Evolutionary conservation across 2,113 vertebrate species (phyloP), one percentile per base, ranked within the genome.

Genomic region (Formicarius rufipectus): DNA sequence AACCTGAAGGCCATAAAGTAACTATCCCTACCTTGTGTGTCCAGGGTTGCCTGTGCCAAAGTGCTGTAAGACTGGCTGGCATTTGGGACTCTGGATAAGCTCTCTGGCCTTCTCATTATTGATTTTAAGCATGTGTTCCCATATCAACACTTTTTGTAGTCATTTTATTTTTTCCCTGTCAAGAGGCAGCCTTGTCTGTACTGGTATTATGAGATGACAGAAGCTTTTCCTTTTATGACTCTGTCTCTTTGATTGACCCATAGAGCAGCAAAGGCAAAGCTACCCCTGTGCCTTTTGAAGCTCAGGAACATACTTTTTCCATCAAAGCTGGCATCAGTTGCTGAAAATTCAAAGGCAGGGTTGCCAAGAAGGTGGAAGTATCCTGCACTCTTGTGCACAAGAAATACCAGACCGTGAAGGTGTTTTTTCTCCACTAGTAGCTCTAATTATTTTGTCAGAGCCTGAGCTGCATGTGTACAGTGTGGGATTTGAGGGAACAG

Each of bases 281-380:
- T 42, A 58, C 24, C 27, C 35, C 47, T 37, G 10, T 14, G 56
- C 55, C 83, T 95, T 87, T 44, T 72, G 81, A 84, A 75, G 64
- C 68, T 89, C 20, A 7, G 42, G 67, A 78, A 44, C 28, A 4
- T 75, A 13, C 24, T 89, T 45, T 96, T 93, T 91, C 84, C 59
- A 69, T 96, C 91, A 93, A 93, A 95, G 90, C 71, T 76, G 87
- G 40, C 58, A 80, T 91, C 72, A 44, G 22, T 59, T 89, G 53
- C 80, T 84, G 59, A 67, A 52, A 88, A n/a, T 27, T 75, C 42
- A 81, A 89, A 92, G 49, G 55, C 53, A 90, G 28, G 33, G 33
- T 59, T 88, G 75, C 40, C 67, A 67, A 30, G 75, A 87, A 66
- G 82, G 84, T 90, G 56, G 56, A 81, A 77, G 40, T 60, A 50